These are phyloP conservation scores for Cryptophagus acutangulus DNA, from an alignment of 2,888 invertebrate genomes.

Conservation along the genomic window DNA sequence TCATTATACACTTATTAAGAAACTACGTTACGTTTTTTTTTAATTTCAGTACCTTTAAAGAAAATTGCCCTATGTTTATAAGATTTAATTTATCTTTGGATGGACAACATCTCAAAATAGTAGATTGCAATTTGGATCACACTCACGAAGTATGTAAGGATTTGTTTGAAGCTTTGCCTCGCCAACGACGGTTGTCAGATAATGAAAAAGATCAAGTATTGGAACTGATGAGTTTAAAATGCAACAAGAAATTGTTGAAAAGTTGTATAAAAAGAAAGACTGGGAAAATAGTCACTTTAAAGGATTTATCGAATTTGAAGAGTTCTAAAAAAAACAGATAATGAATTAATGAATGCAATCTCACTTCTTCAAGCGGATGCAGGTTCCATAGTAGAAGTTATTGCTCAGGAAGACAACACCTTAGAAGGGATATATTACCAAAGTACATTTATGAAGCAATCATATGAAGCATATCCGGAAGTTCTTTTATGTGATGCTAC, in stretches of 20 bases:
- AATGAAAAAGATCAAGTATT: conserved; percentile 2
- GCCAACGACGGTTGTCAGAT: conserved; percentile 5
- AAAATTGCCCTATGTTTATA: conserved; percentile 4
- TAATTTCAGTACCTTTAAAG: conserved; percentile 3
- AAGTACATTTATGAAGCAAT: conserved; percentile 6
- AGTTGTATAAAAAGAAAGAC: conserved; percentile 2
- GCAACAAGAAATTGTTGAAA: conserved; percentile 10
- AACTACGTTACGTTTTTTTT: no score
- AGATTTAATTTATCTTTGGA: conserved; percentile 7
- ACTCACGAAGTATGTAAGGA: background rate
- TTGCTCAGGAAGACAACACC: conserved; percentile 6
- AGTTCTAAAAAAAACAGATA: background rate
- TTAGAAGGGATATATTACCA: conserved; percentile 9
- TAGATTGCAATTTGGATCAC: background rate
- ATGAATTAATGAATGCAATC: conserved; percentile 4
- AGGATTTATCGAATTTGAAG: conserved; percentile 7
- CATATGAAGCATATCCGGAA: conserved; percentile 6
- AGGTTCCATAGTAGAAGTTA: conserved; percentile 1
- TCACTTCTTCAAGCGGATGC: conserved; percentile 2
- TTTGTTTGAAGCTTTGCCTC: conserved; percentile 2
- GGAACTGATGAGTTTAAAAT: conserved; percentile 6
- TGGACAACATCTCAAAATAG: conserved; percentile 4
- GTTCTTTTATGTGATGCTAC: conserved; percentile 7
- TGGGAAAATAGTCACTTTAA: conserved; percentile 8
- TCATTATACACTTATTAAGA: no score